Conservation (phyloP, 2,888 invertebrate species). For the Drosophila anomelani region DNA sequence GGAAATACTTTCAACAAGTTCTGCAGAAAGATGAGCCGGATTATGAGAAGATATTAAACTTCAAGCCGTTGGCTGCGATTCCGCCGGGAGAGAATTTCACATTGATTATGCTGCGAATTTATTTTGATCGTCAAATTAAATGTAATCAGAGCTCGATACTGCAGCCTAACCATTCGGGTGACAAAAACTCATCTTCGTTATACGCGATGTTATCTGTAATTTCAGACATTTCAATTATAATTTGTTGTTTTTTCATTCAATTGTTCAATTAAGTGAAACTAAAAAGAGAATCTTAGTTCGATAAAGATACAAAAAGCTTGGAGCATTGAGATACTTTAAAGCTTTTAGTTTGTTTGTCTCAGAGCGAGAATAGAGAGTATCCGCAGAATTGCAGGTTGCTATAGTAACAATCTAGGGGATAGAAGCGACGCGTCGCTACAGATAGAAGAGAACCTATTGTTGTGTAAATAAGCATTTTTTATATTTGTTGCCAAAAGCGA, state of each 20-base stretch:
- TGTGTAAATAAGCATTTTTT: too few species aligned
- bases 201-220: slow-evolving; percentile 22
- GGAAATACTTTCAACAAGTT: slow-evolving; percentile 63
- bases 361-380: not conserved
- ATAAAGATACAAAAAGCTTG: slow-evolving; percentile 8
- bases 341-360: slow-evolving; percentile 6
- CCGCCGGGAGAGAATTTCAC: slow-evolving; percentile 81
- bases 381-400: not conserved
- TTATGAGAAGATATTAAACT: slow-evolving; percentile 56
- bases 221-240: slow-evolving; percentile 42
- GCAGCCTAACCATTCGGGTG: slow-evolving; percentile 25
- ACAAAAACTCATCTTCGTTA: slow-evolving; percentile 54
- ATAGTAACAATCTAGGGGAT: not conserved
- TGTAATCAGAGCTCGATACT: slow-evolving; percentile 48
- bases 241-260: slow-evolving; percentile 1
- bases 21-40: slow-evolving; percentile 69
- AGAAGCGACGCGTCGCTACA: too few species aligned
- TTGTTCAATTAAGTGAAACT: not conserved
- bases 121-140: slow-evolving; percentile 70
- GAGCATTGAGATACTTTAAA: not conserved
- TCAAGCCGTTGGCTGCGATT: slow-evolving; percentile 74
- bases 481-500: too few species aligned
- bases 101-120: slow-evolving; percentile 76
- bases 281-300: not conserved
- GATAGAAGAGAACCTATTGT: too few species aligned